phyloP scores from a whole-genome alignment of 2,113 vertebrate genomes.

The Galeopterus variegatus region DNA sequence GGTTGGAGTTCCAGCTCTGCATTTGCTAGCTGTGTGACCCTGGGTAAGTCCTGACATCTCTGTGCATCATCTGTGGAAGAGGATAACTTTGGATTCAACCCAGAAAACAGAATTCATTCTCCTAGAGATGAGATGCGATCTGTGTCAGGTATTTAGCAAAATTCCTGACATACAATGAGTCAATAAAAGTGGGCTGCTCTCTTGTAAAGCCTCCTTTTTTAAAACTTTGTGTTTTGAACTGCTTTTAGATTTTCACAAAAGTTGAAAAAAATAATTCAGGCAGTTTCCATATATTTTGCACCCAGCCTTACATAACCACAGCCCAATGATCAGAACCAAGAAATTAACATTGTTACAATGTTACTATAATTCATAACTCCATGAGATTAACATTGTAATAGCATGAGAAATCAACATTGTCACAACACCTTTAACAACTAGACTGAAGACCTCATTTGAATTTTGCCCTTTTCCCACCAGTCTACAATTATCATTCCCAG shows the following conservation, averaged over 20 bases:
- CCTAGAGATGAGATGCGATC: not conserved
- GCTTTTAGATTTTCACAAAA: constrained; percentile 40
- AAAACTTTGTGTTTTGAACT: not conserved
- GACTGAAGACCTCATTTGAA: not conserved
- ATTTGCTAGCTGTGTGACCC: not conserved
- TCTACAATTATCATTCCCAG: not conserved
- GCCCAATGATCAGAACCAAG: not conserved
- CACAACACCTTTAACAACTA: not conserved
- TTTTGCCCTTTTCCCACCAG: not conserved
- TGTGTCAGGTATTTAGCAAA: not conserved
- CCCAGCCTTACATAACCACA: not conserved
- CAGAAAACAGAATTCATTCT: not conserved
- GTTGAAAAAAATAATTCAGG: constrained; percentile 9
- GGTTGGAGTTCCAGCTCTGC: too few relatives aligned
- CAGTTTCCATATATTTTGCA: not conserved
- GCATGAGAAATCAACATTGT: not conserved
- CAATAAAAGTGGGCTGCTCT: not conserved
- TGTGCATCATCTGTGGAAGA: not conserved
- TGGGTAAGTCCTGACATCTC: not conserved
- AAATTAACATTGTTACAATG: not conserved
- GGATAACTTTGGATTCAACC: not conserved
- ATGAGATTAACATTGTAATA: not conserved
- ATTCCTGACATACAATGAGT: not conserved
- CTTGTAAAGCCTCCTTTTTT: not conserved
- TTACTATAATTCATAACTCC: not conserved